A percentile compares a stretch with the other conserved stretches of the same genome.
Evolutionary conservation across 2,888 invertebrate genomes (phyloP).

Genomic region (Eristalis tenax): DNA sequence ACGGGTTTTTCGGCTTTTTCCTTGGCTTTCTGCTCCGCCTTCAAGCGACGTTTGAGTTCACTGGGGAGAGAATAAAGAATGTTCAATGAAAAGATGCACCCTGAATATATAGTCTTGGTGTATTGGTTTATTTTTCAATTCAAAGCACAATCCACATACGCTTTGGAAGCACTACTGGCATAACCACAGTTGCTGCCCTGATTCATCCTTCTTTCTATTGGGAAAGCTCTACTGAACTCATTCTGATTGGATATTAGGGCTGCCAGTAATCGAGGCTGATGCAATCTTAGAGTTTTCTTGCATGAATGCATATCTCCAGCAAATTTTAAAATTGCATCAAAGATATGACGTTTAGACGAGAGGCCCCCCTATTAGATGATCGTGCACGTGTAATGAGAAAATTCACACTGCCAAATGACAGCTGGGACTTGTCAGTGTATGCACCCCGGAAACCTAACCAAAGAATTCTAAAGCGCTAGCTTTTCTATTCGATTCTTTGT

Average conservation of each 20-base stretch:
- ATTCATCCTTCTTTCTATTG: constrained; percentile 1
- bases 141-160: constrained; percentile 41
- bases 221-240: background rate
- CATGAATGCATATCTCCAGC: constrained; percentile 37
- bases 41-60: constrained; percentile 95
- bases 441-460: constrained; percentile 54
- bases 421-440: constrained; percentile 46
- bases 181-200: constrained; percentile 14
- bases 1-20: constrained; percentile 90
- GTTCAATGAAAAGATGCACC: background rate
- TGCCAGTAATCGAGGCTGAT: constrained; percentile 33
- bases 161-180: constrained; percentile 44
- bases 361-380: background rate
- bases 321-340: background rate
- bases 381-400: constrained; percentile 52
- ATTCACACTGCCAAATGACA: constrained; percentile 37
- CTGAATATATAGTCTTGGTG: background rate
- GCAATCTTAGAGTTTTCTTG: constrained; percentile 35
- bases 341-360: background rate
- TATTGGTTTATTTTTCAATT: background rate
- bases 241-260: background rate
- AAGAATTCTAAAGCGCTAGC: constrained; percentile 3
- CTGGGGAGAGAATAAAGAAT: constrained; percentile 83
- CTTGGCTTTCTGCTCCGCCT: constrained; percentile 95
- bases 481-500: background rate